Base-by-base conservation (phyloP, 1,140 invertebrate species). In the Drosophila nikananu region DNA sequence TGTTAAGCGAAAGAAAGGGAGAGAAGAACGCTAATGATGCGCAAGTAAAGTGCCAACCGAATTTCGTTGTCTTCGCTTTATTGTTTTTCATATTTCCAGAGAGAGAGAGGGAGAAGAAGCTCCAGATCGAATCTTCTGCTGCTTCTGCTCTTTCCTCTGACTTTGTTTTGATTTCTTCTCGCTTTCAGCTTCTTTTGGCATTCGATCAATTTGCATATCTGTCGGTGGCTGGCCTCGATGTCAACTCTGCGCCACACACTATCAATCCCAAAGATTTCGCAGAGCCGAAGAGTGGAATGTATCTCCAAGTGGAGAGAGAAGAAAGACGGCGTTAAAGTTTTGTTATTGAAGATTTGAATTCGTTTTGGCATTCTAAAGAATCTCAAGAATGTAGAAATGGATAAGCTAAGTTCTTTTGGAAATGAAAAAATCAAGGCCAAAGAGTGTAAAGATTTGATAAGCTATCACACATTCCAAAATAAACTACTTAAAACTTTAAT, bases 11-110 rank as follows among this genome's bases (percentile, higher is more conserved):
- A 27, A 60, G 39, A 77, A 68, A 54, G 21, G 42, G 37, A 59
- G 35, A 61, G 55, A 55, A 60, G 52, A 82, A 61, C 67, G 60
- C 80, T 83, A 79, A 74, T 79, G 80, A 83, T 64, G 67, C 59
- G 59, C 48, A 71, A 77, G 74, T 68, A 60, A 78, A 78, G 75
- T 77, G 74, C 76, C 64, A 77, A 78, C 61, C 42, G 57, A 70
- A 77, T 58, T 78, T 62, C 63, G 73, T 67, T 35, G 67, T 54
- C 67, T 54, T 52, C 21, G 25, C 37, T 51, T 21, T 15, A 67
- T 66, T 70, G 48, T 67, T 67, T 67, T 71, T 51, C 35, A 72
- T 25, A 46, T 48, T 59, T 59, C 21, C 35, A 27, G 48, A 41
- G 41, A 15, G 27, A 49, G 41, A 35, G 51, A 25, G 19, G 35